Percentiles rank a stretch among this genome's conserved stretches.
These are phyloP conservation scores for Cyanistes caeruleus DNA, from an alignment of 2,113 vertebrate species.

Conservation along the genomic window DNA sequence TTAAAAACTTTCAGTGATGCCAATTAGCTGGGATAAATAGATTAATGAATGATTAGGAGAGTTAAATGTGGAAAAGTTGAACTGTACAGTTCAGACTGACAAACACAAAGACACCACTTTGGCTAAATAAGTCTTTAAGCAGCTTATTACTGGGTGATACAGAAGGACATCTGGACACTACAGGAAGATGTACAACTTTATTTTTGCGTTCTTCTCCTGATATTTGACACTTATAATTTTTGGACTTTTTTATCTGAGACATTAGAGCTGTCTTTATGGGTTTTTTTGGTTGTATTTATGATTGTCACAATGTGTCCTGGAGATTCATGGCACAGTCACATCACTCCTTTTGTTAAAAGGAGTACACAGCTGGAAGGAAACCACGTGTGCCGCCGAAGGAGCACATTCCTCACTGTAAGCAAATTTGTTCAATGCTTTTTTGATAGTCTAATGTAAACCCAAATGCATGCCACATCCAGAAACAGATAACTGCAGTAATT, in stretches of 20 bases:
- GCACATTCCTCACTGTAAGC: constrained; percentile 40
- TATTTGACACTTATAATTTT: not conserved
- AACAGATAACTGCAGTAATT: constrained; percentile 35
- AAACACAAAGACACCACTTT: not conserved
- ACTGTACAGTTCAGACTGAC: not conserved
- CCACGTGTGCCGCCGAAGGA: not conserved
- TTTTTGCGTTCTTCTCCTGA: not conserved
- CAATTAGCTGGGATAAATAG: not conserved
- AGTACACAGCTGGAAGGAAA: constrained; percentile 11
- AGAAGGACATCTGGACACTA: not conserved
- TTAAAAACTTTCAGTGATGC: not conserved
- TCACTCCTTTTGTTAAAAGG: constrained; percentile 17
- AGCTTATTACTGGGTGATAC: not conserved
- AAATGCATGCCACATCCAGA: constrained; percentile 28
- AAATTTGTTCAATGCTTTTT: constrained; percentile 1
- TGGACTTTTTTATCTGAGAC: not conserved
- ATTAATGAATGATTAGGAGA: not conserved
- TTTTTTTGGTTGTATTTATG: not conserved
- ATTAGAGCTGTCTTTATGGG: fast-evolving
- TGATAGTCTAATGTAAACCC: constrained; percentile 34
- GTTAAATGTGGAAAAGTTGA: not conserved
- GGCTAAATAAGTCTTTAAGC: not conserved
- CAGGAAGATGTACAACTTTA: not conserved
- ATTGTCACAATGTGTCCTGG: too few relatives aligned
- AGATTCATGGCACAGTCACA: too few relatives aligned